A percentile compares a stretch with the other conserved stretches of the same genome.
Evolutionary conservation across 2,113 vertebrate genomes (phyloP).

Genomic region (Elephantulus edwardii): DNA sequence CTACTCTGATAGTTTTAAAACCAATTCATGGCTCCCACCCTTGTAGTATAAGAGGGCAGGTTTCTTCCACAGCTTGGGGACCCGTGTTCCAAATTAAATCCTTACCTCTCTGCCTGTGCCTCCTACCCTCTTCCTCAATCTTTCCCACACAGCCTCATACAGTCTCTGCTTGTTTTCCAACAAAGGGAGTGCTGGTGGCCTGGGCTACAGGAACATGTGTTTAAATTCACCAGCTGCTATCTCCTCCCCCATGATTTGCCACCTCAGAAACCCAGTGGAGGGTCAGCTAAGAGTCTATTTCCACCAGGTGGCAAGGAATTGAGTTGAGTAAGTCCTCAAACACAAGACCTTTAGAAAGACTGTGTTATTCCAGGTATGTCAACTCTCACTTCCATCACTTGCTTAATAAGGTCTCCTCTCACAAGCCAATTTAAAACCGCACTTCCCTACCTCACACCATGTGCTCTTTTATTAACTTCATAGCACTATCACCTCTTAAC

Average conservation of each 20-base stretch:
- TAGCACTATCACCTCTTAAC: not conserved
- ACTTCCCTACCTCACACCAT: fast-evolving
- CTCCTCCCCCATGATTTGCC: no score
- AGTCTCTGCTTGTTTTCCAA: no score
- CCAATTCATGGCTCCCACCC: not conserved
- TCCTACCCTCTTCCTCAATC: not conserved
- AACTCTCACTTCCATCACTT: not conserved
- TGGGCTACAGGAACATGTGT: no score
- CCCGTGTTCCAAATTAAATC: no score
- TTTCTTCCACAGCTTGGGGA: not conserved
- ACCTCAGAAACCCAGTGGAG: no score
- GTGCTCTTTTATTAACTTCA: not conserved
- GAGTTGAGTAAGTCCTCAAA: not conserved
- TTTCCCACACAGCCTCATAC: not conserved
- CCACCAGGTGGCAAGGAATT: no score
- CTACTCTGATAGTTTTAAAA: not conserved
- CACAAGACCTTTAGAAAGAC: not conserved
- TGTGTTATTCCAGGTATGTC: not conserved
- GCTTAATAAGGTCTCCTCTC: not conserved
- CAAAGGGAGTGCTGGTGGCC: no score
- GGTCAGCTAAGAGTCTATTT: no score
- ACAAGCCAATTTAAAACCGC: not conserved
- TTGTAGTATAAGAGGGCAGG: not conserved
- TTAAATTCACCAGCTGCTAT: no score
- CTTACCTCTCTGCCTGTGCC: not conserved